phyloP scores from a whole-genome alignment of 1,140 invertebrate genomes.

The Adoxophyes honmai region DNA sequence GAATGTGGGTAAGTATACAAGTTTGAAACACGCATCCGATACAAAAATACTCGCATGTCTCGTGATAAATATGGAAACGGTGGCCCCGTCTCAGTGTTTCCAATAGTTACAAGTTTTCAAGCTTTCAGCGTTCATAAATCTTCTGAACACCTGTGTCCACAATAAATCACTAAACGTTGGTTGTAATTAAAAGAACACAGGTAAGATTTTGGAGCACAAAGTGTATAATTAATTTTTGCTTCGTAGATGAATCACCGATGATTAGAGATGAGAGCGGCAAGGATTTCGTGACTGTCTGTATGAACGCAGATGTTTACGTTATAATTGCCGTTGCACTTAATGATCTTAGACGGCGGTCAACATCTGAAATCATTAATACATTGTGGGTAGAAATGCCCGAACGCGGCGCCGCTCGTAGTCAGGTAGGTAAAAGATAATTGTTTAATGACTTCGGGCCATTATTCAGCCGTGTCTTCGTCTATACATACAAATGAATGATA shows the following conservation, averaged over 20 bases:
- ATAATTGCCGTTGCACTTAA: constrained; percentile 63
- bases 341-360: constrained; percentile 50
- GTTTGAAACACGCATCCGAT: neutral
- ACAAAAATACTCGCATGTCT: neutral
- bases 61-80: neutral
- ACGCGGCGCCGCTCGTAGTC: neutral
- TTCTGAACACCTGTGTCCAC: constrained; percentile 42
- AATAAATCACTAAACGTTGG: constrained; percentile 61
- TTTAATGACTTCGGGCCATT: neutral
- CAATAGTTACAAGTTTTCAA: neutral
- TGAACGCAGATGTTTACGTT: constrained; percentile 66
- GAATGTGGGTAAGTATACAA: constrained; percentile 1
- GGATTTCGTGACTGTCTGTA: constrained; percentile 42
- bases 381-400: neutral
- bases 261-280: constrained; percentile 50
- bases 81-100: neutral
- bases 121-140: constrained; percentile 43
- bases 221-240: constrained; percentile 71
- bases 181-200: constrained; percentile 70
- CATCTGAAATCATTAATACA: constrained; percentile 21
- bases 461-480: neutral
- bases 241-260: constrained; percentile 69
- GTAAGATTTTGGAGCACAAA: constrained; percentile 53
- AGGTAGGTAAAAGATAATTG: constrained; percentile 10
- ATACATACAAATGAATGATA: neutral